A percentile compares a stretch with the other conserved stretches of the same genome.
These are phyloP conservation scores for Lasioglossum morio DNA, from an alignment of 2,888 invertebrate species.

Conservation along the genomic window DNA sequence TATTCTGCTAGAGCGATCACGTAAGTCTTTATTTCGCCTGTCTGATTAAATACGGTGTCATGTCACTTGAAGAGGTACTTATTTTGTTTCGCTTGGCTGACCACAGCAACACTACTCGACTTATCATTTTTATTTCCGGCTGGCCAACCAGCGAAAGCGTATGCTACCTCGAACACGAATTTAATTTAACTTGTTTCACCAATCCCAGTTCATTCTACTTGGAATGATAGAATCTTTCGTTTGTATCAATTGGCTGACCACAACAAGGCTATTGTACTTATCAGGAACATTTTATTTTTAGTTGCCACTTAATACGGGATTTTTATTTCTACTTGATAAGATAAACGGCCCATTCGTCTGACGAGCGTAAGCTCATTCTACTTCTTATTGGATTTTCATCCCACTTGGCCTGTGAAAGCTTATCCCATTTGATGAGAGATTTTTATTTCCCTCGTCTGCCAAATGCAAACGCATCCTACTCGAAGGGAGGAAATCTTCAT, in stretches of 20 bases:
- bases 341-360: not conserved
- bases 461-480: not conserved
- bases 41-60: not conserved
- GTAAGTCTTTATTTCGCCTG: not conserved
- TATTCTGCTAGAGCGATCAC: not conserved
- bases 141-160: not conserved
- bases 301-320: too few species aligned
- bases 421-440: not conserved
- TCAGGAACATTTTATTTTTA: not conserved
- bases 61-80: not conserved
- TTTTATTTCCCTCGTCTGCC: not conserved
- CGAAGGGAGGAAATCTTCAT: not conserved
- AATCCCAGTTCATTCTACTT: not conserved
- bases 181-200: not conserved
- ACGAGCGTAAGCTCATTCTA: not conserved
- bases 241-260: not conserved
- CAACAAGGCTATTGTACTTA: not conserved
- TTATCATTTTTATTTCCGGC: not conserved
- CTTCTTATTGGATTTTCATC: not conserved
- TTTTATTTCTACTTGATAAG: not conserved
- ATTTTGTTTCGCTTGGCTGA: not conserved
- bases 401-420: not conserved
- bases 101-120: not conserved
- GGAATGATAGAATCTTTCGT: not conserved
- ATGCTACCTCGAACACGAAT: not conserved